Conservation (phyloP, 2,113 vertebrate species). For the Castor canadensis region DNA sequence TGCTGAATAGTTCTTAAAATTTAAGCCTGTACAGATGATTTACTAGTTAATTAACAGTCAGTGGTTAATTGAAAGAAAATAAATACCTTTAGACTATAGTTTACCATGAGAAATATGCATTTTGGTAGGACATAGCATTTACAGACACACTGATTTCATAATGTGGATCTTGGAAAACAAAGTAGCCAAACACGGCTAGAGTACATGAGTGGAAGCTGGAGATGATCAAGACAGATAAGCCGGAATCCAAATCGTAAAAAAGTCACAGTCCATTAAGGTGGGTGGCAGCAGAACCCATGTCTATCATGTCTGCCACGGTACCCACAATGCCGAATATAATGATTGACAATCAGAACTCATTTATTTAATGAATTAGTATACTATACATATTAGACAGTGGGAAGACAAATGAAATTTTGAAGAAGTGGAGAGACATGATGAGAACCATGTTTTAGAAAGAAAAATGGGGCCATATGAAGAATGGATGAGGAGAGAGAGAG, state of each 20-base stretch:
- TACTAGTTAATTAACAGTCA: background rate
- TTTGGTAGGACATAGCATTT: background rate
- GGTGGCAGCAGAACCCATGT: background rate
- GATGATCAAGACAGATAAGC: background rate
- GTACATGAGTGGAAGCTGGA: background rate
- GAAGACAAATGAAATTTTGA: background rate
- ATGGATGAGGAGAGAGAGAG: background rate
- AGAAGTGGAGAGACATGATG: background rate
- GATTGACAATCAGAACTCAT: background rate
- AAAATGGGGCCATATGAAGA: background rate
- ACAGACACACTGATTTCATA: conserved; percentile 15
- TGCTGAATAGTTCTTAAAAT: conserved; percentile 34
- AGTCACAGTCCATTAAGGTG: background rate
- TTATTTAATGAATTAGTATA: background rate
- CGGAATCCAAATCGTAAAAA: background rate
- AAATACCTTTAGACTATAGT: conserved; percentile 27
- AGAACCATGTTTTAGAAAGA: background rate
- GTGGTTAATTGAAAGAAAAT: conserved; percentile 10
- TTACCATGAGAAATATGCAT: background rate
- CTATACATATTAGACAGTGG: background rate
- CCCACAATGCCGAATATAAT: background rate
- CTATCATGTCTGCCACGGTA: background rate
- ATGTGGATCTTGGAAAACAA: background rate
- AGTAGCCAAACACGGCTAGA: background rate
- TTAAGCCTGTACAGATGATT: background rate